Conservation (phyloP, 2,113 vertebrate species). For the Aspidoscelis tigris region DNA sequence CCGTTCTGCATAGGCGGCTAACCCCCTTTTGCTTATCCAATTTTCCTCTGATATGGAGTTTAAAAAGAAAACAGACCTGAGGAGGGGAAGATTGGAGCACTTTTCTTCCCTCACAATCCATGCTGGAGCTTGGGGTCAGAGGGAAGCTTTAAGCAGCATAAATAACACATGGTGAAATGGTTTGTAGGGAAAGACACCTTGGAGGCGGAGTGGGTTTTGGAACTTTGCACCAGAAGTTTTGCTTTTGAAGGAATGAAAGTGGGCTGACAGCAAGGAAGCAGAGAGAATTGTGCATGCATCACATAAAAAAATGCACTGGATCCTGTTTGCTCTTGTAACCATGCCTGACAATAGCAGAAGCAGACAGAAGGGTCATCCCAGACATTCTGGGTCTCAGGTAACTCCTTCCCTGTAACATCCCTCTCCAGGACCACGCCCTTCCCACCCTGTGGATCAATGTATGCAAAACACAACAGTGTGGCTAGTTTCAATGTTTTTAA, state of each 20-base stretch:
- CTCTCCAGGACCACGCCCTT: neutral
- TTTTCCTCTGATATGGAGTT: slow-evolving; percentile 18
- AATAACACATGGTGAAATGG: neutral
- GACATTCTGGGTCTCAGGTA: no score
- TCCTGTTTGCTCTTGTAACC: neutral
- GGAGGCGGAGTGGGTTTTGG: neutral
- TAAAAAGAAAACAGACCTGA: neutral
- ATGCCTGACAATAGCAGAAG: neutral
- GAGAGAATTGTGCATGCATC: neutral
- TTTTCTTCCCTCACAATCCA: slow-evolving; percentile 3
- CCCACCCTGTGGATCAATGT: neutral
- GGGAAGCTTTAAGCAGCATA: slow-evolving; percentile 11
- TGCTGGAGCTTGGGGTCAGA: slow-evolving; percentile 7
- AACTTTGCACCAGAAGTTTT: slow-evolving; percentile 5
- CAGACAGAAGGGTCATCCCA: no score
- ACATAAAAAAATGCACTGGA: neutral
- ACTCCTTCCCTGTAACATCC: no score
- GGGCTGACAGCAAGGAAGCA: neutral
- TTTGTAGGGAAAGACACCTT: slow-evolving; percentile 5
- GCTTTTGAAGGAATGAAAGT: neutral
- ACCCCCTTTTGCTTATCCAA: slow-evolving; percentile 30
- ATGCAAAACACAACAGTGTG: neutral
- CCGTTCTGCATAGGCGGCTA: slow-evolving; percentile 17
- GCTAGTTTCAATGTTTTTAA: no score
- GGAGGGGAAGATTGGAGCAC: neutral